Conservation (phyloP, 2,113 vertebrate species). For the Silurus glanis region DNA sequence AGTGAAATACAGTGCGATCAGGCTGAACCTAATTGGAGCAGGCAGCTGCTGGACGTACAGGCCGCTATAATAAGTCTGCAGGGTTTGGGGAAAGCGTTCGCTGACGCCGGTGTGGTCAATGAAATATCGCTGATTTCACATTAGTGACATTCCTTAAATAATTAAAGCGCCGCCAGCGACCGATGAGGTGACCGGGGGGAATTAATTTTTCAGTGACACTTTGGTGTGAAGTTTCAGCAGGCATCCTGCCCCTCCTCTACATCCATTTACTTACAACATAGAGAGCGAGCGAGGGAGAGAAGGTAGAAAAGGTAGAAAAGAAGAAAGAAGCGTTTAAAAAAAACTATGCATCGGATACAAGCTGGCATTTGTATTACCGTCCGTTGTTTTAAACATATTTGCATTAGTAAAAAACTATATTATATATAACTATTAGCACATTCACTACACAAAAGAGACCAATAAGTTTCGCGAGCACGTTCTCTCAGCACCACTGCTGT, state of each 20-base stretch:
- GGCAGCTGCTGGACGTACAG: slow-evolving; percentile 71
- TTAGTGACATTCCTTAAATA: slow-evolving; percentile 68
- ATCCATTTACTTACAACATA: background rate
- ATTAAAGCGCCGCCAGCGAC: slow-evolving; percentile 61
- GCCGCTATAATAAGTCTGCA: slow-evolving; percentile 67
- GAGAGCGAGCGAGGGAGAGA: background rate
- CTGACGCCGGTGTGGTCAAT: slow-evolving; percentile 64
- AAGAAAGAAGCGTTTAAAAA: slow-evolving; percentile 47
- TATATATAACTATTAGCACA: too few species aligned
- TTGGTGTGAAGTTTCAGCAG: slow-evolving; percentile 62
- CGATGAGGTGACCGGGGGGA: slow-evolving; percentile 52
- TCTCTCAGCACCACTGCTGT: too few species aligned
- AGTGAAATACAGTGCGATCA: background rate
- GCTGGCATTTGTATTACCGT: too few species aligned
- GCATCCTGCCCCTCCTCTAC: slow-evolving; percentile 18
- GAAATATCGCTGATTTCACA: slow-evolving; percentile 70
- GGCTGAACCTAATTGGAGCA: slow-evolving; percentile 64
- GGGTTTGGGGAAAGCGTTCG: slow-evolving; percentile 22
- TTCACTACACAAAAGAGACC: too few species aligned
- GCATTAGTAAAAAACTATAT: too few species aligned
- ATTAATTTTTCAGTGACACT: slow-evolving; percentile 62
- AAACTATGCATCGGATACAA: too few species aligned
- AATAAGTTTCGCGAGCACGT: too few species aligned
- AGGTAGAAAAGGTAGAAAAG: background rate
- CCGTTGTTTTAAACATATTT: too few species aligned